Base-by-base conservation (phyloP, 2,113 vertebrate species). In the Ammodytes marinus region DNA sequence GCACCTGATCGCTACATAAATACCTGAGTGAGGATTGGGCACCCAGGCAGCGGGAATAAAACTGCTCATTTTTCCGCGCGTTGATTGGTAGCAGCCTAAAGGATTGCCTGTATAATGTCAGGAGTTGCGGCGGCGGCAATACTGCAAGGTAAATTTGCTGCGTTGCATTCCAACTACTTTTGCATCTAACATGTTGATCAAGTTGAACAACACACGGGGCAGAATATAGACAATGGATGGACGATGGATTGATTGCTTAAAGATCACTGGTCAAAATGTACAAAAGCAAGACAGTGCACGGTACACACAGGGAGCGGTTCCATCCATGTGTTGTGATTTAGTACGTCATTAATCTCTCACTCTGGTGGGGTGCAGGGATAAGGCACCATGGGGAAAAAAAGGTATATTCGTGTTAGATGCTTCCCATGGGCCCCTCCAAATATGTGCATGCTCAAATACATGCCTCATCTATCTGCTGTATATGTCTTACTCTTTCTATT, bases 331-430 rank as follows among this genome's bases (percentile, higher is more conserved):
- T 67, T 86, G 73, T 40, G 84, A 83, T 80, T 85, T 78, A 87
- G 86, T 80, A 82, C 35, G 11, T 73, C 87, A 79, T 90, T 87
- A 91, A 90, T 90, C 88, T 88, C 79, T 42, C 49, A 37, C 73
- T 87, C 82, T 87, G 87, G 45, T 19, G 79, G 86, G 81, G 53
- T 86, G 63, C 74, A 47, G 14, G 74, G 84, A 87, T 53, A 71
- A 87, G 46, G 49, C 17, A 54, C 9, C 27, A n/a, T 6, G 8
- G 8, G 8, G 39, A 78, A 76, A 80, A 74, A 53, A 73, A 19
- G 27, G 55, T 64, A 74, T 75, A 82, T 72, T 50, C 68, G 72
- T 9, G 2, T 8, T 9, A 66, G 65, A 64, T 68, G 64, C 66
- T 86, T 27, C 86, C 86, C 91, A 73, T 42, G 85, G 76, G 86